Percentiles rank a stretch among this genome's conserved stretches.
Evolutionary conservation across 2,113 vertebrate genomes (phyloP).

Genomic region (Neotoma lepida): DNA sequence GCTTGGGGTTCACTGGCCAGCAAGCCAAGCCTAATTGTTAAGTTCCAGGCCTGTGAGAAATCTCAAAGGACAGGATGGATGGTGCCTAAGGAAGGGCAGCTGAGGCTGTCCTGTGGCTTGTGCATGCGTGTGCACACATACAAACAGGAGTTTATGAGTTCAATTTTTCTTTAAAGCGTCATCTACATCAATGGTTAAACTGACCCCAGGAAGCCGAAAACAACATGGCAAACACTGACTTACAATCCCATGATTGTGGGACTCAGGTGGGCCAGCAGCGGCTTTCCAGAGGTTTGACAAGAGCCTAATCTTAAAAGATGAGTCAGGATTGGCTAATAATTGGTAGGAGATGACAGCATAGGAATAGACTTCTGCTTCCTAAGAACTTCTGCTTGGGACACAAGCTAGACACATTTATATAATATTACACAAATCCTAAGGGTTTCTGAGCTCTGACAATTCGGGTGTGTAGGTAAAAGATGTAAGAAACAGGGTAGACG

Average conservation of each 20-base stretch:
- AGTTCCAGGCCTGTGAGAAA: not conserved
- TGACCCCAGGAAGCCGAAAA: not conserved
- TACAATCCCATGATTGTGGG: not conserved
- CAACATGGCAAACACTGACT: not conserved
- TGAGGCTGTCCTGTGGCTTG: not conserved
- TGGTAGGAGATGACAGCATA: not conserved
- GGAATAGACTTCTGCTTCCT: not conserved
- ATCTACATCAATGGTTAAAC: not conserved
- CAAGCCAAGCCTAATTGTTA: not conserved
- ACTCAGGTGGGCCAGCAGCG: not conserved
- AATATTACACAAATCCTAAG: not conserved
- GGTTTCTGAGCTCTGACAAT: not conserved
- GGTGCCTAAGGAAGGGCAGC: no score
- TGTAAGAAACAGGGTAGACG: not conserved
- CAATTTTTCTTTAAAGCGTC: not conserved
- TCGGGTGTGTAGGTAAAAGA: not conserved
- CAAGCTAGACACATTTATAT: not conserved
- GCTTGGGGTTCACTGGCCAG: not conserved
- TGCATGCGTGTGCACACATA: not conserved
- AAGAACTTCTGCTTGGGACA: not conserved
- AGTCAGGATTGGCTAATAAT: not conserved
- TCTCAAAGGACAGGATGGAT: not conserved
- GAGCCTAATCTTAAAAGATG: not conserved
- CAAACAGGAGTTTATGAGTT: not conserved
- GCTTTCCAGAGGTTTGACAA: not conserved